Evolutionary conservation across 2,113 vertebrate genomes (phyloP).

Genomic region (Rhizomys pruinosus): DNA sequence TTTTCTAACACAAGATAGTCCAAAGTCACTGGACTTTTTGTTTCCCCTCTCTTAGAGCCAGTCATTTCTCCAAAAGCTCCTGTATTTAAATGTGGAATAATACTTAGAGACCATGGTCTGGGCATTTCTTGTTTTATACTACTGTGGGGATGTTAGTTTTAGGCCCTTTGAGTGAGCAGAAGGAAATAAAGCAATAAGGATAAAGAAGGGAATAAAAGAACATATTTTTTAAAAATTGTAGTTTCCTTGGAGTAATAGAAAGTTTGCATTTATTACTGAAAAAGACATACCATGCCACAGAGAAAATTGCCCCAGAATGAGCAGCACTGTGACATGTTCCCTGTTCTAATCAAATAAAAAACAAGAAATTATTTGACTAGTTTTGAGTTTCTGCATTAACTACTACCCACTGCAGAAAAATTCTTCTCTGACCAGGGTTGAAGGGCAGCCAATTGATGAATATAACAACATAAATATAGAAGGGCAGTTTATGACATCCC

Average conservation of each 20-base stretch:
- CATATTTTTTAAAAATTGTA: not conserved
- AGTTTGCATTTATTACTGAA: not conserved
- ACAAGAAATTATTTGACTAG: too few species aligned
- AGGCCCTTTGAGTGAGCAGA: not conserved
- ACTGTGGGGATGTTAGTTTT: not conserved
- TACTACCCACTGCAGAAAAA: too few species aligned
- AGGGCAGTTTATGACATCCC: too few species aligned
- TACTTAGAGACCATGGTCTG: not conserved
- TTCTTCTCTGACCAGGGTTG: too few species aligned
- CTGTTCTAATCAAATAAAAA: not conserved
- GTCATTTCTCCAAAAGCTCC: not conserved
- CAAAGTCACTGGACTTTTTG: not conserved
- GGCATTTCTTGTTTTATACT: not conserved
- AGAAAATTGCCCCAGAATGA: not conserved
- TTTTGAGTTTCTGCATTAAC: too few species aligned
- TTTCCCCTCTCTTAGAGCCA: not conserved
- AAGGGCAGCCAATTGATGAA: too few species aligned
- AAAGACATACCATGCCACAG: not conserved
- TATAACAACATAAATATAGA: too few species aligned
- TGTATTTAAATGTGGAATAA: not conserved
- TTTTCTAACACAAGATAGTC: not conserved
- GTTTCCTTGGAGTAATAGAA: not conserved
- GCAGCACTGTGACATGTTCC: not conserved
- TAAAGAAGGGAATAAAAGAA: not conserved
- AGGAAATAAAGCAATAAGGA: constrained; percentile 26